Evolutionary conservation across 2,888 invertebrate species (phyloP).

Genomic region (Rhimphoctona megacephalus): DNA sequence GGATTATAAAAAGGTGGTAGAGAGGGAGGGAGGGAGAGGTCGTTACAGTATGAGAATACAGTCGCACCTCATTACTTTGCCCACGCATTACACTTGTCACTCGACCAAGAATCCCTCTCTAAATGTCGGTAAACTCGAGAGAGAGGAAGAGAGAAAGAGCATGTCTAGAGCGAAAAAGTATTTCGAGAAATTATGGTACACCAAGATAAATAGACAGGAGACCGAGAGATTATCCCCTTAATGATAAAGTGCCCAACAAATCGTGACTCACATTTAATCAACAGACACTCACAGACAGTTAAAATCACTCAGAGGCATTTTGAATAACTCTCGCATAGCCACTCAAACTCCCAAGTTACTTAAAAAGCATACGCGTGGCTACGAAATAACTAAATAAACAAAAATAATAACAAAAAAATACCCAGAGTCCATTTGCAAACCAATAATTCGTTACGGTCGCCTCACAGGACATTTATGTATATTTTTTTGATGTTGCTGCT

Average conservation of each 20-base stretch:
- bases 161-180: constrained; percentile 39
- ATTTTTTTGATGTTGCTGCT: constrained; percentile 2
- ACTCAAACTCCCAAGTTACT: neutral
- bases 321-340: neutral
- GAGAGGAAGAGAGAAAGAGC: constrained; percentile 34
- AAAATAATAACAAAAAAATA: neutral
- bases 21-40: constrained; percentile 24
- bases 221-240: constrained; percentile 7
- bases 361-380: neutral
- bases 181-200: constrained; percentile 55
- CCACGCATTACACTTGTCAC: constrained; percentile 65
- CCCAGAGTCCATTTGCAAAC: constrained; percentile 7
- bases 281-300: constrained; percentile 1
- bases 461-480: constrained; percentile 3
- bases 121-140: neutral
- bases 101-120: neutral
- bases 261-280: constrained; percentile 16
- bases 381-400: too few relatives aligned
- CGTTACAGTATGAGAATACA: constrained; percentile 57
- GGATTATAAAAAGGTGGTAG: constrained; percentile 8
- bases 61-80: constrained; percentile 64
- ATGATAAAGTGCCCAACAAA: constrained; percentile 29
- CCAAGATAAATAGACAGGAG: constrained; percentile 11
- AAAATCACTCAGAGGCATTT: constrained; percentile 24
- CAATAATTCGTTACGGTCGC: constrained; percentile 24